Base-by-base conservation (phyloP, 2,113 vertebrate genomes). In the Plecturocebus donacophilus region DNA sequence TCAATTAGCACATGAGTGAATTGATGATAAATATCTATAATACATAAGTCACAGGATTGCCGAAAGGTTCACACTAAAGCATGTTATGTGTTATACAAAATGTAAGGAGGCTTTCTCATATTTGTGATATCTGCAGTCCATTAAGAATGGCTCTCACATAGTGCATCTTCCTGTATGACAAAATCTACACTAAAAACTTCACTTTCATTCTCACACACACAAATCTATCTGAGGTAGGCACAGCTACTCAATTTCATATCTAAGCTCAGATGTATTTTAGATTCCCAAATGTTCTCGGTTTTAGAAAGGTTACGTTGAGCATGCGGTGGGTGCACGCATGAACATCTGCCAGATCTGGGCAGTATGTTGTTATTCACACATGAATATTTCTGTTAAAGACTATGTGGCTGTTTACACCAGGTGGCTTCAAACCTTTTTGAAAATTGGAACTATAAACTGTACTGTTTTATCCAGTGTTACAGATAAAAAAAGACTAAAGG, bases 121-220 rank as follows among this genome's bases (percentile, higher is more conserved):
- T 8, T 47, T 2, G 0, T 20, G 16, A 14, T 8, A 20, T 14
- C 38, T 58, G 6, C 8, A 27, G 8, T 23, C 5, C 8, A 21
- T 23, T 64, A 17, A 30, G 38, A 35, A 30, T 2, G 70, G 12
- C 10, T 30, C 5, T 10, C 27, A 2, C 25, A 45, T 30, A n/a
- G 27, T 12, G 1, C 25, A n/a, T 10, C 38, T 25, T 52, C 13
- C 30, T 35, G 0, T 10, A 14, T 52, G 14, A 30, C 64, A 58
- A 10, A 5, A 1, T 54, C 68, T 32, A 32, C 12, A 56, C 14
- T 11, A 38, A 52, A 14, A 52, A 71, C 10, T 86, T 71, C 32
- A n/a, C 32, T 66, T 94, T 73, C 7, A 81, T 35, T 20, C 32
- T 95, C 25, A 89, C 14, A 11, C 61, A 64, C 11, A 64, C 13